Evolutionary conservation across 2,888 invertebrate species (phyloP), one percentile per base, ranked within the genome.

Genomic region (Argyresthia goedartella): DNA sequence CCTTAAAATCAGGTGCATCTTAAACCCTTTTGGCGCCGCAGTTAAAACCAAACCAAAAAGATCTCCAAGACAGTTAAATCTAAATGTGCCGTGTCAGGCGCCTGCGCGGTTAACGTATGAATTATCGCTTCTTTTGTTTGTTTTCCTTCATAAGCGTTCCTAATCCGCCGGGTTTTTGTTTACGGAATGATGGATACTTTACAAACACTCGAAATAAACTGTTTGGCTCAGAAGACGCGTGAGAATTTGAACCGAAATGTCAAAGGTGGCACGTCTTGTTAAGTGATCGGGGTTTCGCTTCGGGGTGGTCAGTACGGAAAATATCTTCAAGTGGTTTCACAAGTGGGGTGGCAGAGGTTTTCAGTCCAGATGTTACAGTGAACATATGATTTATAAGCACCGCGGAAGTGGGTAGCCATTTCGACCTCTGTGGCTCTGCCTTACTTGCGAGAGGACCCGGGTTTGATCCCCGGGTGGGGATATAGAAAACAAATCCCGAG

Each of bases 231-330:
- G 59, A 65, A 66, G 63, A n/a, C 60, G 71, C 79, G 79, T 80
- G 80, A 78, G 80, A 81, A 76, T 73, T 71, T 67, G 64, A 69
- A 69, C 66, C 66, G 68, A 69, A 68, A 69, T 70, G 76, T 73
- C 73, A 67, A 64, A 50, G 15, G 42, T 41, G 25, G 4, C 34
- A 13, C 4, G n/a, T n/a, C n/a, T 49, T 16, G 47, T 8, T 1
- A 11, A 46, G 16, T 4, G 25, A 25, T 25, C 3, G 25, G 25
- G 25, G 25, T 4, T 6, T 25, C 6, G 35, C 14, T 15, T 13
- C 10, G 15, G 66, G 60, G 61, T 65, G 62, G 58, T 65, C 62
- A 67, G 58, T 60, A 60, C 65, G 64, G 61, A 63, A 56, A 49
- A 4, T 25, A 2, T 25, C 6, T 25, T 25, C 25, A 25, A 25